Evolutionary conservation across 2,888 invertebrate genomes (phyloP), one percentile per base, ranked within the genome.

Genomic region (Leucophenga maculata): DNA sequence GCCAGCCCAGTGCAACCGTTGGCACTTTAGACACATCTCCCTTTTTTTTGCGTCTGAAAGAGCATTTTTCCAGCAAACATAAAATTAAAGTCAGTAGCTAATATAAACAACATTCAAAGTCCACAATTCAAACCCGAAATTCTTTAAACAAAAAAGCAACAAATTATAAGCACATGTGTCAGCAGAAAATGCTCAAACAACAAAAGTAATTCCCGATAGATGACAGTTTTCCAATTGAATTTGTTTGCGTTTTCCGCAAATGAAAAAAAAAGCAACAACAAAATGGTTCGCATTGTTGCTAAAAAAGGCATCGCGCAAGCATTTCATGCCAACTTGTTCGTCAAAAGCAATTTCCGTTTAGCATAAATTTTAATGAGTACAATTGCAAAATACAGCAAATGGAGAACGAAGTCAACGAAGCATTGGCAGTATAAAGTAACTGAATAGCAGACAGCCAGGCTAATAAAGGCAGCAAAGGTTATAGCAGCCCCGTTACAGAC

Each of bases 341-440:
- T 39, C 22, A n/a, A 14, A 64, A 64, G 22, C 46, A 64, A 64
- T 64, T 64, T 64, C 62, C 62, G 62, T 64, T 64, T 64, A 48
- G 22, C 48, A 48, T 64, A 8, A 64, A 64, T 46, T 64, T 48
- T 64, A 64, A 64, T 64, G 48, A 48, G 14, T 46, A 64, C n/a
- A 48, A 64, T 20, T 64, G 62, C n/a, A 48, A 46, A 48, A 20
- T 14, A 26, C 46, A 64, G 8, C 20, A 64, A 62, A 16, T 22
- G 26, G 62, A 64, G n/a, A 64, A 64, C 16, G n/a, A 20, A 48
- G 48, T 20, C 62, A 64, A 48, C 26, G 62, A 64, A 64, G 62
- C 62, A n/a, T 57, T 13, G 46, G 13, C 13, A 64, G 20, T 64
- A 44, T 62, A 44, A 44, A 44, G 20, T 22, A 64, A 64, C 13